phyloP scores from a whole-genome alignment of 2,113 vertebrate species.

The Epinephelus moara region DNA sequence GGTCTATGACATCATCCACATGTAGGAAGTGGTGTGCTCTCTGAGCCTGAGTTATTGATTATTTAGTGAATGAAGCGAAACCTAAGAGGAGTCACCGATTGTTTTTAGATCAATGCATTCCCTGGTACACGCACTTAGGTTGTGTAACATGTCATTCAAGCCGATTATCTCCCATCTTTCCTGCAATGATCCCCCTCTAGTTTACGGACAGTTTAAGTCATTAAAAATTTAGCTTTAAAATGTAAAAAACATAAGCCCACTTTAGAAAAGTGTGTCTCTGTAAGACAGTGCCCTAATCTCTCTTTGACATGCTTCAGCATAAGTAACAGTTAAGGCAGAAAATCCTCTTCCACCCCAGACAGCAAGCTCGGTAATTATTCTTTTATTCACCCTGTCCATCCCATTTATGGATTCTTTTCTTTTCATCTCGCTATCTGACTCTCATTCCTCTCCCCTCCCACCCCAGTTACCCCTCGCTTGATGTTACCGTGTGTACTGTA shows the following conservation, averaged over 20 bases:
- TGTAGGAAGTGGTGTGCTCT: conserved; percentile 39
- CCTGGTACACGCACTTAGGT: not conserved
- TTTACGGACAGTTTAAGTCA: not conserved
- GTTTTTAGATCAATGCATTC: conserved; percentile 46
- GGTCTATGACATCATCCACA: conserved; percentile 55
- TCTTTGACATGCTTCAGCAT: conserved; percentile 38
- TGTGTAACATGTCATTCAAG: conserved; percentile 35
- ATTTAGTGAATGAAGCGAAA: conserved; percentile 58
- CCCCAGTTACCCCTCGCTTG: conserved; percentile 21
- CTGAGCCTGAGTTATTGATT: conserved; percentile 45
- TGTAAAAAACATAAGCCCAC: conserved; percentile 19
- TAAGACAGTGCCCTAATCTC: conserved; percentile 39
- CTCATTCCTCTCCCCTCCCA: conserved; percentile 5
- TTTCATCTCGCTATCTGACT: conserved; percentile 49
- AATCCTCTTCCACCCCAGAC: conserved; percentile 39
- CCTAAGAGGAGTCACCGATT: conserved; percentile 34
- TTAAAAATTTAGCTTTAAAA: conserved; percentile 9
- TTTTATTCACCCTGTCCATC: conserved; percentile 50
- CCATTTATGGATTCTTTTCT: conserved; percentile 70
- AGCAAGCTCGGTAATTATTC: conserved; percentile 44
- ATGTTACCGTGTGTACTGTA: conserved; percentile 30
- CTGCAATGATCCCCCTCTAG: not conserved
- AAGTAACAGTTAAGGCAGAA: conserved; percentile 50
- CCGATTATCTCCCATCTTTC: conserved; percentile 4
- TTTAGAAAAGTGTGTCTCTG: conserved; percentile 24